Evolutionary conservation across 2,888 invertebrate species (phyloP), one percentile per base, ranked within the genome.

Genomic region (Rhopalosiphum nymphaeae): DNA sequence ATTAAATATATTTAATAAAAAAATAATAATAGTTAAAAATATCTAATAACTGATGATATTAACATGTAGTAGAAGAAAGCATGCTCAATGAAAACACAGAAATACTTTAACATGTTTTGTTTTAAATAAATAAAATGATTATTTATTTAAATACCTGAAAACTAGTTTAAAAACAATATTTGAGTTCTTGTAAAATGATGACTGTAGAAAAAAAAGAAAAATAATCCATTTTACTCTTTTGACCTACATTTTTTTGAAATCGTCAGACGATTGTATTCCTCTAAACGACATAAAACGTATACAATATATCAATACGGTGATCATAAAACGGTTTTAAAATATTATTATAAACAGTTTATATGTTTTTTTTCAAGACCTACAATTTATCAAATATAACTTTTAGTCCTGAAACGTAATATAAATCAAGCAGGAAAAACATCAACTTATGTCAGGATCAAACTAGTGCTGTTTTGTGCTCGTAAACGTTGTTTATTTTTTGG

Each of bases 371-470:
- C 29, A 4, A 46, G 10, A n/a, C 4, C 44, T n/a, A 46, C 25
- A 21, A 90, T 90, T 90, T 67, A 90, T 90, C 61, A 29, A 89
- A 89, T 44, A 61, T 3, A 61, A 67, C 26, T 78, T 91, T 91
- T 91, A 78, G 78, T 78, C 26, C 29, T 16, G 53, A 36, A 36
- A 78, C 91, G 36, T n/a, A n/a, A 78, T 91, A 90, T 90, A 90
- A 90, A 90, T 90, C 90, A 61, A 90, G 78, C 9, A 53, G 36
- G 49, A 46, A 46, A 49, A 49, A 86, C 36, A 78, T 78, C 78
- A 78, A 78, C 36, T 78, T 42, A n/a, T 78, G 90, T 67, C 90
- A 61, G 44, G 44, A 61, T 46, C 57, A 91, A 46, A 49, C 25
- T 56, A 53, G 1, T 44, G 84, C 53, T 53, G 36, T 49, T 78